A percentile compares a stretch with the other conserved stretches of the same genome.
phyloP scores from a whole-genome alignment of 1,140 invertebrate species.

The Idris sp. region DNA sequence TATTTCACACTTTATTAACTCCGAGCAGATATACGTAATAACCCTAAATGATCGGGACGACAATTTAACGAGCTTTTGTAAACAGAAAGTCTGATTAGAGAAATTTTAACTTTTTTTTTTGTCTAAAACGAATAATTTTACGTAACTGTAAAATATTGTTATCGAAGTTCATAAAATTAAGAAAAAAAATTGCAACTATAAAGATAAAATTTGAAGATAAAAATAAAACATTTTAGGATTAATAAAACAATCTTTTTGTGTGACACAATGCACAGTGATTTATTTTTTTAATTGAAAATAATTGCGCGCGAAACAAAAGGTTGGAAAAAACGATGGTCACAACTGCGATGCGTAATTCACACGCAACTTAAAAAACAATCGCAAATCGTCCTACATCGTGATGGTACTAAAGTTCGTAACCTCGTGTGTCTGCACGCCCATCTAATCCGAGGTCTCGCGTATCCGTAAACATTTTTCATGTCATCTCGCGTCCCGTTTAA shows the following conservation, averaged over 20 bases:
- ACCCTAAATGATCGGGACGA: slow-evolving; percentile 15
- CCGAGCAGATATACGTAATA: slow-evolving; percentile 17
- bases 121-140: too few species aligned
- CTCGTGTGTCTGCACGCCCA: slow-evolving; percentile 42
- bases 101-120: too few species aligned
- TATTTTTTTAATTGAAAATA: slow-evolving; percentile 7
- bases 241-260: too few species aligned
- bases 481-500: slow-evolving; percentile 42
- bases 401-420: slow-evolving; percentile 38
- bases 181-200: too few species aligned
- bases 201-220: too few species aligned
- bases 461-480: slow-evolving; percentile 54
- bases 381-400: slow-evolving; percentile 46
- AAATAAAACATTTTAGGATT: too few species aligned
- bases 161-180: too few species aligned
- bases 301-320: slow-evolving; percentile 23
- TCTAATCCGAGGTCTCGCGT: slow-evolving; percentile 43
- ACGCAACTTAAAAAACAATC: slow-evolving; percentile 40
- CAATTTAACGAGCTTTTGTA: slow-evolving; percentile 53
- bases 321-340: slow-evolving; percentile 31
- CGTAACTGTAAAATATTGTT: too few species aligned
- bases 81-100: slow-evolving; percentile 61
- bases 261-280: slow-evolving; percentile 1
- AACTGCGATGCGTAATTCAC: slow-evolving; percentile 38
- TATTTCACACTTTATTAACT: slow-evolving; percentile 43